Evolutionary conservation across 2,113 vertebrate species (phyloP).

Genomic region (Sapajus apella): DNA sequence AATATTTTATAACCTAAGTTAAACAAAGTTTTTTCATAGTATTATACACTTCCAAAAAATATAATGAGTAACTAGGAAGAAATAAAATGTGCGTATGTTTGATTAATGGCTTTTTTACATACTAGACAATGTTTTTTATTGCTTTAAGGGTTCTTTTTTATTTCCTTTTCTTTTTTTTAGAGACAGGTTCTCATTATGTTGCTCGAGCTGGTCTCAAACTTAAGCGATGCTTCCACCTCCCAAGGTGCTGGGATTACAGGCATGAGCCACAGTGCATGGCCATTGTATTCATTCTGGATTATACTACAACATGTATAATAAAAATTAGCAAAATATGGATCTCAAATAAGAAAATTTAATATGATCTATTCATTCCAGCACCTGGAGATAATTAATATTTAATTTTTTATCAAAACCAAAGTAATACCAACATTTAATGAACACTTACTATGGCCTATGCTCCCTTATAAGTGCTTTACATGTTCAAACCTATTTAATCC

Average conservation of each 20-base stretch:
- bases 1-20: background rate
- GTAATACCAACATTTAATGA: background rate
- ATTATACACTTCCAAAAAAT: background rate
- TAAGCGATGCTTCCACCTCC: too few relatives aligned
- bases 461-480: background rate
- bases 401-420: background rate
- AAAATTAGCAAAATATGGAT: background rate
- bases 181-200: too few relatives aligned
- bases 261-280: too few relatives aligned
- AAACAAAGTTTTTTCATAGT: background rate
- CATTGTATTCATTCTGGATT: background rate
- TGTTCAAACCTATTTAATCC: background rate
- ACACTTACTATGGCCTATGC: background rate
- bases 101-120: background rate
- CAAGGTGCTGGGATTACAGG: too few relatives aligned
- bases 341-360: background rate
- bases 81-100: background rate
- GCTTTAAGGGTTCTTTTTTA: background rate
- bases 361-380: background rate
- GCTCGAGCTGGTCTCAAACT: too few relatives aligned
- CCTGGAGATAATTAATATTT: background rate
- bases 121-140: background rate
- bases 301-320: too few relatives aligned
- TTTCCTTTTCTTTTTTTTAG: too few relatives aligned
- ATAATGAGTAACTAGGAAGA: background rate